Evolutionary conservation across 1,140 invertebrate genomes (phyloP).

Genomic region (Callitettix versicolor): DNA sequence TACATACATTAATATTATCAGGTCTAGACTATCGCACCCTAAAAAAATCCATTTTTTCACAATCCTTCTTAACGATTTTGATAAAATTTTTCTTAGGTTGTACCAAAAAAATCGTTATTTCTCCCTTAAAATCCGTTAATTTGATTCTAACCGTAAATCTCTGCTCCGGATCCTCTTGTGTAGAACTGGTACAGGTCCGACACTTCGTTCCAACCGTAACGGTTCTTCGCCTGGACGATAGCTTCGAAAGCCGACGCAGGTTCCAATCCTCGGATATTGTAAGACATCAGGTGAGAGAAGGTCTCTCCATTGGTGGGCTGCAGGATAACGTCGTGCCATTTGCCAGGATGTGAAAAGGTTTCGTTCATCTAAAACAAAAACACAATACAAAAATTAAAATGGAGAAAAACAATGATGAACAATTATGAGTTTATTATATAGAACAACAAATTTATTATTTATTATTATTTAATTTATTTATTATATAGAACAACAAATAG

Average conservation of each 20-base stretch:
- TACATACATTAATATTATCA: no score
- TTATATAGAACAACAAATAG: no score
- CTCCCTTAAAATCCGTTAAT: no score
- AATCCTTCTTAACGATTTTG: no score
- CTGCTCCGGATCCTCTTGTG: conserved; percentile 24
- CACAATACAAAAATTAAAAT: background rate
- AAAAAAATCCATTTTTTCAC: no score
- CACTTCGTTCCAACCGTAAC: conserved; percentile 52
- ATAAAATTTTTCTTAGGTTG: no score
- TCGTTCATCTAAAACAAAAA: conserved; percentile 49
- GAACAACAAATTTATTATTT: no score
- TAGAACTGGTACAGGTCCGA: conserved; percentile 29
- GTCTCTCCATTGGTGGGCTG: conserved; percentile 34
- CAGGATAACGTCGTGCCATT: conserved; percentile 53
- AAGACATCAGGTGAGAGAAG: conserved; percentile 41
- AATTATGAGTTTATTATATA: no score
- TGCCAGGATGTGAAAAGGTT: conserved; percentile 55
- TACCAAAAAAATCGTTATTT: no score
- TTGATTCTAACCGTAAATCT: conserved; percentile 23
- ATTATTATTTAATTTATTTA: no score
- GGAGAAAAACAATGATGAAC: no score
- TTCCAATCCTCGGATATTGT: conserved; percentile 43
- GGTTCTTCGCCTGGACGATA: conserved; percentile 51
- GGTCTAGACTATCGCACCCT: no score
- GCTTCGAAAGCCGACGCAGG: conserved; percentile 50